phyloP scores from a whole-genome alignment of 2,113 vertebrate species.

The Argyrosomus japonicus region DNA sequence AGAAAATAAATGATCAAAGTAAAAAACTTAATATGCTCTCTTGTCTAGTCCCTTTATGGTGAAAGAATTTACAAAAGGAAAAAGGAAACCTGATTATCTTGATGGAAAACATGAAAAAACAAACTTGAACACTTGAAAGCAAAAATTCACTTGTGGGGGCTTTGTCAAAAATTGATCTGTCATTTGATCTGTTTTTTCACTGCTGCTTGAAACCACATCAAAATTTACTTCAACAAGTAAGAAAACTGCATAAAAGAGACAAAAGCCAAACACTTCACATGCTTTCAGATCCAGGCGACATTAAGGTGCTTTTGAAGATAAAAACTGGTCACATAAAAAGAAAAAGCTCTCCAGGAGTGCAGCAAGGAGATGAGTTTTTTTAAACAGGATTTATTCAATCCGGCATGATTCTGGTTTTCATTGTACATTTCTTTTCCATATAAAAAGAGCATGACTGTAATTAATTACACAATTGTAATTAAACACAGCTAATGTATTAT shows the following conservation, averaged over 20 bases:
- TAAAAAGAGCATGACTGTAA: not conserved
- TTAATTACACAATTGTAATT: not conserved
- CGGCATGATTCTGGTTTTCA: not conserved
- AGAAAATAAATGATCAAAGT: slow-evolving; percentile 30
- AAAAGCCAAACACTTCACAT: not conserved
- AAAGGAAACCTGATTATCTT: not conserved
- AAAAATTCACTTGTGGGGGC: not conserved
- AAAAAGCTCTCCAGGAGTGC: not conserved
- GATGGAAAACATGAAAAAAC: not conserved
- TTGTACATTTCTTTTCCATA: not conserved
- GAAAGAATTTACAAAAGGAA: not conserved
- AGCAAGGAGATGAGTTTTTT: not conserved
- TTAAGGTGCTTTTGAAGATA: slow-evolving; percentile 2
- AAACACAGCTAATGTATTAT: not conserved
- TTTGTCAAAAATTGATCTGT: not conserved
- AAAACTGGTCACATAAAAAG: not conserved
- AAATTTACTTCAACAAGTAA: slow-evolving; percentile 15
- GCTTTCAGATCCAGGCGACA: not conserved
- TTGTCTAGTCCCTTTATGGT: not conserved
- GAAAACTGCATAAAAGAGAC: not conserved
- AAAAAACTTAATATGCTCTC: not conserved
- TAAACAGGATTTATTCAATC: not conserved
- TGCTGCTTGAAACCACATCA: not conserved
- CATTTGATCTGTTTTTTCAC: not conserved
- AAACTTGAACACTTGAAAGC: not conserved